phyloP scores from a whole-genome alignment of 2,113 vertebrate species.

The Cyprinodon tularosa region DNA sequence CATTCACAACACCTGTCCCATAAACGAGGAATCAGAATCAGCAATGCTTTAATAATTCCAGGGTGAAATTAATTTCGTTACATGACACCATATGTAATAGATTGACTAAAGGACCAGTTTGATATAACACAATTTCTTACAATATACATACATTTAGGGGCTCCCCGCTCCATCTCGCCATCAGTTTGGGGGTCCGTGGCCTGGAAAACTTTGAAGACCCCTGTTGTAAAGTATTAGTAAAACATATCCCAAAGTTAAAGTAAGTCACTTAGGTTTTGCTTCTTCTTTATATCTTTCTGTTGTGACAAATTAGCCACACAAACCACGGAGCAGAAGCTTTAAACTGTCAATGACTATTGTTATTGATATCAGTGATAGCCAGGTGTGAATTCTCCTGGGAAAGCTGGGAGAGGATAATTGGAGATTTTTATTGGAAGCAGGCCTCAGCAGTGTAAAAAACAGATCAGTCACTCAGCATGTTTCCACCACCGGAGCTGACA shows the following conservation, averaged over 20 bases:
- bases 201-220: too few relatives aligned
- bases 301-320: background rate
- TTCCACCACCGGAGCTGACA: constrained; percentile 66
- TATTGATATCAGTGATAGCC: constrained; percentile 2
- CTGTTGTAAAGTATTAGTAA: background rate
- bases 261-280: background rate
- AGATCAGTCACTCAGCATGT: constrained; percentile 72
- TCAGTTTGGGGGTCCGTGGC: too few relatives aligned
- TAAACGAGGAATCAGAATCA: too few relatives aligned
- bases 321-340: background rate
- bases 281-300: background rate
- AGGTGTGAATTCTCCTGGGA: constrained; percentile 17
- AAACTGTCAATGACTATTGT: constrained; percentile 1
- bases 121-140: too few relatives aligned
- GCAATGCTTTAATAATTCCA: too few relatives aligned
- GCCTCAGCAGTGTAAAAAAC: constrained; percentile 60
- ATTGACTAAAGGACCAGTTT: too few relatives aligned
- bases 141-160: too few relatives aligned
- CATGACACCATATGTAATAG: too few relatives aligned
- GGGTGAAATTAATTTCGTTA: too few relatives aligned
- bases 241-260: background rate
- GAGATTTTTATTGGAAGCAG: constrained; percentile 49
- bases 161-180: too few relatives aligned
- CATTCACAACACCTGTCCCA: too few relatives aligned
- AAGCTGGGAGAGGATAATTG: constrained; percentile 52